Evolutionary conservation across 35 echinoderm and acorn worm genomes (phyloP).

Genomic region (Heliocidaris tuberculata): DNA sequence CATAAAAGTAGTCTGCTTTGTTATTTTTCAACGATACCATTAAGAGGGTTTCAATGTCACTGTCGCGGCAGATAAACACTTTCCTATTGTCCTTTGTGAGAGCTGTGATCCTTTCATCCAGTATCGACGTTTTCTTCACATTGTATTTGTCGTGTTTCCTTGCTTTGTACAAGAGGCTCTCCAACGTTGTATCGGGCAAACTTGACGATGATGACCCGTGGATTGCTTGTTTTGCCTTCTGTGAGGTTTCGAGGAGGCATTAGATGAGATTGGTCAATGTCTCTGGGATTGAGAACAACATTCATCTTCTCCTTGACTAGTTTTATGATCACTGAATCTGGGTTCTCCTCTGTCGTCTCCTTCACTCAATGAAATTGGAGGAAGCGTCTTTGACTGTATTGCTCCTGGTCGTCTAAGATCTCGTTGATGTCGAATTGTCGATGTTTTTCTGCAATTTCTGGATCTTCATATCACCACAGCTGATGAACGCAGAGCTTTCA

Average conservation of each 20-base stretch:
- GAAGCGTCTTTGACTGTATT: background rate
- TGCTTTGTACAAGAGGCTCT: background rate
- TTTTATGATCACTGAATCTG: background rate
- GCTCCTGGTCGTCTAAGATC: background rate
- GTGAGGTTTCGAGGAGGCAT: too few species aligned
- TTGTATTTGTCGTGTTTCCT: background rate
- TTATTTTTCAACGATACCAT: background rate
- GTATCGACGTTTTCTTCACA: background rate
- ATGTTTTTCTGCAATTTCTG: background rate
- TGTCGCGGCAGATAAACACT: background rate
- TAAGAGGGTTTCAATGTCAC: background rate
- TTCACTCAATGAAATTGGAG: background rate
- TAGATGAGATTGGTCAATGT: background rate
- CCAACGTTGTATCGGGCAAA: too few species aligned
- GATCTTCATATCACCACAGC: background rate
- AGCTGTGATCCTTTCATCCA: background rate
- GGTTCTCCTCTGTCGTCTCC: background rate
- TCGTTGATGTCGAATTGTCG: background rate
- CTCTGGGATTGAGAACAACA: background rate
- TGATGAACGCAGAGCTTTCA: too few species aligned
- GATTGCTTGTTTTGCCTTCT: too few species aligned
- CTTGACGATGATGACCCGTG: too few species aligned
- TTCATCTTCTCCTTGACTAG: background rate
- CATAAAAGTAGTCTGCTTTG: too few species aligned
- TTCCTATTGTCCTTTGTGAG: background rate